Conservation (phyloP, 2,113 vertebrate species). For the Amphiprion percula region DNA sequence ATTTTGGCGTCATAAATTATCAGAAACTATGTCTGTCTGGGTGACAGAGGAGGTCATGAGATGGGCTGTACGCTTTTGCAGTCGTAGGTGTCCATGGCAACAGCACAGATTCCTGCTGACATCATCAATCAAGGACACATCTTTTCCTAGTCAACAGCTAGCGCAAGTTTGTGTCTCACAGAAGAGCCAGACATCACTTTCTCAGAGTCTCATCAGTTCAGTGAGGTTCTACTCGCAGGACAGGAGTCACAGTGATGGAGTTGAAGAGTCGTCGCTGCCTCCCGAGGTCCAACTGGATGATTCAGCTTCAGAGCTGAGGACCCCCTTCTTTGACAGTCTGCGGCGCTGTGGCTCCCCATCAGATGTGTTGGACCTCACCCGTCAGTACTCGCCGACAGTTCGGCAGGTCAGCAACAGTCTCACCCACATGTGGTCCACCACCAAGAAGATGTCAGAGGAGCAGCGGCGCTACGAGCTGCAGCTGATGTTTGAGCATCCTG, state of each 20-base stretch:
- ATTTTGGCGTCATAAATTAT: no score
- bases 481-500: conserved; percentile 88
- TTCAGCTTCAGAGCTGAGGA: rapidly evolving
- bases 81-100: conserved; percentile 44
- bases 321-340: conserved; percentile 68
- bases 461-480: conserved; percentile 85
- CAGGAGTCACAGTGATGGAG: background rate
- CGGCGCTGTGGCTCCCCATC: conserved; percentile 82
- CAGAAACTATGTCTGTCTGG: conserved; percentile 56
- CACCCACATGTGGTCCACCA: conserved; percentile 82
- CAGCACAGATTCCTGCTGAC: background rate
- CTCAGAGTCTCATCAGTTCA: background rate
- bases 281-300: background rate
- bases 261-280: background rate
- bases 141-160: background rate
- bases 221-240: conserved; percentile 63
- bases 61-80: conserved; percentile 36
- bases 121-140: background rate
- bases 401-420: conserved; percentile 81
- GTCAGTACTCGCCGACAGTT: conserved; percentile 35
- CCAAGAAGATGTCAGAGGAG: conserved; percentile 83
- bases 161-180: background rate
- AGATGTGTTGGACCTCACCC: conserved; percentile 87
- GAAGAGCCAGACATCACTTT: background rate
- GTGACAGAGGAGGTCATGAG: conserved; percentile 59